Evolutionary conservation across 2,113 vertebrate genomes (phyloP).

Genomic region (Talpa occidentalis): DNA sequence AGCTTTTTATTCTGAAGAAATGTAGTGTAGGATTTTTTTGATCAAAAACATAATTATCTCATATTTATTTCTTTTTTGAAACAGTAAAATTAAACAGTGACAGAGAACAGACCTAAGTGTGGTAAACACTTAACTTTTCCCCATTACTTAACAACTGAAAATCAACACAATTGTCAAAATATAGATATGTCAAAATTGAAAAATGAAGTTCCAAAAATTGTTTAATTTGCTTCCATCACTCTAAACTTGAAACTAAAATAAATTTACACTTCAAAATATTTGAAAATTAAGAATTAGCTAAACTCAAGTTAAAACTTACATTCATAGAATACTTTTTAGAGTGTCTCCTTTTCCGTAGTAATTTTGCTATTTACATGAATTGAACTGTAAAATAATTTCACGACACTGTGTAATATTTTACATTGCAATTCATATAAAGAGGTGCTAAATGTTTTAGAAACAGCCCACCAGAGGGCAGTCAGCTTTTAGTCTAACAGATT

Average conservation of each 20-base stretch:
- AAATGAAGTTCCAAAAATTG: background rate
- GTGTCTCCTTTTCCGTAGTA: background rate
- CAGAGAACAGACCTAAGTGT: background rate
- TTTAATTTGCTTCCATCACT: background rate
- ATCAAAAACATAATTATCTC: background rate
- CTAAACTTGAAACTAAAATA: slow-evolving; percentile 37
- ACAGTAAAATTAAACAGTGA: background rate
- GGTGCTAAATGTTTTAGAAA: background rate
- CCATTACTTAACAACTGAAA: slow-evolving; percentile 12
- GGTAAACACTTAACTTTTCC: background rate
- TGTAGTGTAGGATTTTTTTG: background rate
- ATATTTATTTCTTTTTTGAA: background rate
- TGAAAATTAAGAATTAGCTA: slow-evolving; percentile 14
- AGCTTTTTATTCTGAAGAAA: background rate
- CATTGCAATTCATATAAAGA: background rate
- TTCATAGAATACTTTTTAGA: background rate
- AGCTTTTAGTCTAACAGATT: slow-evolving; percentile 78
- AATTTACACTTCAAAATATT: background rate
- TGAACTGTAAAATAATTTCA: background rate
- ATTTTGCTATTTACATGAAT: background rate
- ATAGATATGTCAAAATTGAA: background rate
- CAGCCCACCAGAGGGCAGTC: slow-evolving; percentile 89
- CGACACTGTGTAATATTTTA: background rate
- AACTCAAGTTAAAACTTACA: background rate
- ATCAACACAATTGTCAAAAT: background rate